phyloP scores from a whole-genome alignment of 2,888 invertebrate genomes.

The Lycia hirtaria region DNA sequence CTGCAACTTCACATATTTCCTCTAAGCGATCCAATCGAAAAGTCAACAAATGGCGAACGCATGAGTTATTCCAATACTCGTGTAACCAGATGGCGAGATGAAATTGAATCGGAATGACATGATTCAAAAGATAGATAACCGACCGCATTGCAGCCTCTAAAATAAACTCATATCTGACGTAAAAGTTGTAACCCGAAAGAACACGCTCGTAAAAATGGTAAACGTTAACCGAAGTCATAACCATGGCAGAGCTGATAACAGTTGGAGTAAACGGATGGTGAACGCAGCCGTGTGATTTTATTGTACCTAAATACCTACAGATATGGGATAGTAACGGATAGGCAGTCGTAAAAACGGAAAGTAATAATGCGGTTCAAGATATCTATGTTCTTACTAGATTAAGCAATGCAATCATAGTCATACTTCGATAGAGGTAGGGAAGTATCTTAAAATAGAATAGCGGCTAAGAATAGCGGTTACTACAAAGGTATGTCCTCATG shows the following conservation, averaged over 20 bases:
- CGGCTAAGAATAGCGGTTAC: no score
- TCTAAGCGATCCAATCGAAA: conserved; percentile 6
- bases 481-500: no score
- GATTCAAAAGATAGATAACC: conserved; percentile 23
- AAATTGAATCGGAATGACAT: conserved; percentile 24
- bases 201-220: conserved; percentile 14
- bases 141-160: conserved; percentile 5
- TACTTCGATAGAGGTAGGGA: background rate
- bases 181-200: conserved; percentile 17
- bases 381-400: background rate
- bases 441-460: background rate
- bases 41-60: conserved; percentile 13
- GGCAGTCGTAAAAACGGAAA: conserved; percentile 1
- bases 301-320: conserved; percentile 4
- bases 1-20: conserved; percentile 2
- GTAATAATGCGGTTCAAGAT: background rate
- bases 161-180: conserved; percentile 16
- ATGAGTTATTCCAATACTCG: conserved; percentile 20
- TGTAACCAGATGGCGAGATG: conserved; percentile 8
- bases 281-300: conserved; percentile 11
- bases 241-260: conserved; percentile 2
- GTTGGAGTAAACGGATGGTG: conserved; percentile 4
- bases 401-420: background rate
- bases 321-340: background rate
- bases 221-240: conserved; percentile 8